A percentile compares a stretch with the other conserved stretches of the same genome.
Evolutionary conservation across 1,140 invertebrate species (phyloP).

Genomic region (Drosophila leontia): DNA sequence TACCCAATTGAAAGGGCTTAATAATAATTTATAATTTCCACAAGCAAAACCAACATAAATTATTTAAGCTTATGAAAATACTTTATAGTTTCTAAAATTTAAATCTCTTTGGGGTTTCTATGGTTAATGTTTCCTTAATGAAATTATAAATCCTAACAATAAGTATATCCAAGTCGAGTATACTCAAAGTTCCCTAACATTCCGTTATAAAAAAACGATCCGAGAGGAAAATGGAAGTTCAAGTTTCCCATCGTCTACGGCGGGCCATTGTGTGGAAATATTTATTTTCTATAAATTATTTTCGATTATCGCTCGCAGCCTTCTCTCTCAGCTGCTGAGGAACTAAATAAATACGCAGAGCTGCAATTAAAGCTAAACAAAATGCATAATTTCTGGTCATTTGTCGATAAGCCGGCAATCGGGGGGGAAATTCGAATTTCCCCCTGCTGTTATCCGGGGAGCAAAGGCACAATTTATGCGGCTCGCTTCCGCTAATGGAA

Average conservation of each 20-base stretch:
- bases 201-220: conserved; percentile 38
- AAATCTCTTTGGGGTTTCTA: neutral
- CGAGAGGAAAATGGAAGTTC: conserved; percentile 48
- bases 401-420: conserved; percentile 58
- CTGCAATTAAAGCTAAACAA: conserved; percentile 79
- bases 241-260: conserved; percentile 68
- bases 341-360: conserved; percentile 62
- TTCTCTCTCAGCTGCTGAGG: neutral
- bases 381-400: conserved; percentile 78
- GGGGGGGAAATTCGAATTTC: neutral
- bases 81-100: neutral
- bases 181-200: neutral
- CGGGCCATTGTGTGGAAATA: conserved; percentile 71
- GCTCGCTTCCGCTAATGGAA: conserved; percentile 77
- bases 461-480: conserved; percentile 57
- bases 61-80: neutral
- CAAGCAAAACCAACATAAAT: neutral
- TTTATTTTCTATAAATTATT: conserved; percentile 84
- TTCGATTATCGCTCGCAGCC: conserved; percentile 64
- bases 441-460: conserved; percentile 10
- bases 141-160: neutral
- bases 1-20: neutral
- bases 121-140: neutral
- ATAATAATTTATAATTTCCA: neutral
- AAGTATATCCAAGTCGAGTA: neutral